Evolutionary conservation across 2,797 vertebrate species (phyloP).

Genomic region (Coluber constrictor): DNA sequence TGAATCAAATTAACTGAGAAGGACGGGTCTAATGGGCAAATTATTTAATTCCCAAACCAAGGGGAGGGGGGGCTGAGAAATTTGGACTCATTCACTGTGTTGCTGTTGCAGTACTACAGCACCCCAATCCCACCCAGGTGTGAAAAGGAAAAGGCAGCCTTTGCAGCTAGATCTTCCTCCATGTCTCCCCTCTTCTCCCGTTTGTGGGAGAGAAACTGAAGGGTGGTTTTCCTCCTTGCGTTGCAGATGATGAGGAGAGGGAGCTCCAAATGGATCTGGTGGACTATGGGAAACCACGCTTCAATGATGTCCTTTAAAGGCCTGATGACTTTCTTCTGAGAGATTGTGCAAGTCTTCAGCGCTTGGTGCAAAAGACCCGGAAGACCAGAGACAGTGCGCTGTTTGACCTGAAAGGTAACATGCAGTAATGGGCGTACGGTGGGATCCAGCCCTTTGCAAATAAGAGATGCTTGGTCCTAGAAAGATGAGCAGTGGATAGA

Average conservation of each 20-base stretch:
- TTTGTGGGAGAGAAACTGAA: fast-evolving
- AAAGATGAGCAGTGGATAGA: conserved; percentile 39
- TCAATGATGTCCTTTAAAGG: conserved; percentile 83
- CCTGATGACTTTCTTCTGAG: background rate
- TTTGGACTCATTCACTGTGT: background rate
- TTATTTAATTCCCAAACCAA: background rate
- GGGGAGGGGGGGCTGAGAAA: background rate
- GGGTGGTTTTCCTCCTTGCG: conserved; percentile 24
- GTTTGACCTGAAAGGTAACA: background rate
- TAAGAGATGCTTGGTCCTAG: conserved; percentile 50
- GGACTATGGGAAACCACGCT: conserved; percentile 89
- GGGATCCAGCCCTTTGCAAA: conserved; percentile 62
- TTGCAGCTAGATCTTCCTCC: background rate
- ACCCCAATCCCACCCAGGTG: background rate
- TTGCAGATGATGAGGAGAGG: conserved; percentile 90
- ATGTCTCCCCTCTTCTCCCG: background rate
- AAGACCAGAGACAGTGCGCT: conserved; percentile 4
- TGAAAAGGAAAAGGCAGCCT: background rate
- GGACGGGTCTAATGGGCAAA: background rate
- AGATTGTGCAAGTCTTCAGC: conserved; percentile 24
- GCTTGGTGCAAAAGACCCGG: conserved; percentile 38
- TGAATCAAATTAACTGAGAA: background rate
- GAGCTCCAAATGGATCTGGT: conserved; percentile 89
- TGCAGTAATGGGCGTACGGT: conserved; percentile 64
- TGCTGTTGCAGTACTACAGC: background rate